Evolutionary conservation across 2,888 invertebrate species (phyloP).

Genomic region (Mimumesa dahlbomi): DNA sequence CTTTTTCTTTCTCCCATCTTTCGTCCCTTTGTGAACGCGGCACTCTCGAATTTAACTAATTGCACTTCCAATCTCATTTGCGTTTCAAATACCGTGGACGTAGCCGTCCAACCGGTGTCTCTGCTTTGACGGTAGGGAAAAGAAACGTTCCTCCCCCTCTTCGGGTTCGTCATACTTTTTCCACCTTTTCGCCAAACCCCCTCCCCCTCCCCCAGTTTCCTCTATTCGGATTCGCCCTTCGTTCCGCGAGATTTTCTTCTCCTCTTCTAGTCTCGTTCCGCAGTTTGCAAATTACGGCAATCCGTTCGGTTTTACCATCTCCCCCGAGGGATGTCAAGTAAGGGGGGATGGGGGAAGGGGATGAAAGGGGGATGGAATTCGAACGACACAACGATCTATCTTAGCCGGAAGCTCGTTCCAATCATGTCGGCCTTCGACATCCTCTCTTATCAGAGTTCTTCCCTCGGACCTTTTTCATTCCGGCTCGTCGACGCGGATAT

Average conservation of each 20-base stretch:
- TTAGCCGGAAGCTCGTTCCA: conserved; percentile 40
- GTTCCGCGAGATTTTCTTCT: neutral
- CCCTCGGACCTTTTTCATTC: conserved; percentile 33
- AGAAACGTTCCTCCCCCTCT: neutral
- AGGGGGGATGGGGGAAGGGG: neutral
- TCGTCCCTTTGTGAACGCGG: conserved; percentile 10
- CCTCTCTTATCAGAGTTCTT: conserved; percentile 24
- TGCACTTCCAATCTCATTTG: conserved; percentile 47
- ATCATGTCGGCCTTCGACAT: conserved; percentile 39
- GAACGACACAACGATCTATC: conserved; percentile 37
- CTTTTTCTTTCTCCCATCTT: neutral
- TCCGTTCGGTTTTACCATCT: neutral
- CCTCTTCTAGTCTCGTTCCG: neutral
- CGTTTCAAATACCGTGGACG: conserved; percentile 30
- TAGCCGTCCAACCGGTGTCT: neutral
- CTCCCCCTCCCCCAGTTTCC: neutral
- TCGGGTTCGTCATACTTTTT: neutral
- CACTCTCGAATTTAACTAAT: conserved; percentile 46
- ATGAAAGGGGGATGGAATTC: neutral
- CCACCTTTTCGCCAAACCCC: neutral
- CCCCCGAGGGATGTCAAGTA: neutral
- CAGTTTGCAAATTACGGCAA: conserved; percentile 25
- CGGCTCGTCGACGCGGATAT: conserved; percentile 16
- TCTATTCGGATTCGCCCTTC: conserved; percentile 3
- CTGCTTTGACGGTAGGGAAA: conserved; percentile 1